Evolutionary conservation across 2,888 invertebrate genomes (phyloP).

Genomic region (Nephrotoma guestfalica): DNA sequence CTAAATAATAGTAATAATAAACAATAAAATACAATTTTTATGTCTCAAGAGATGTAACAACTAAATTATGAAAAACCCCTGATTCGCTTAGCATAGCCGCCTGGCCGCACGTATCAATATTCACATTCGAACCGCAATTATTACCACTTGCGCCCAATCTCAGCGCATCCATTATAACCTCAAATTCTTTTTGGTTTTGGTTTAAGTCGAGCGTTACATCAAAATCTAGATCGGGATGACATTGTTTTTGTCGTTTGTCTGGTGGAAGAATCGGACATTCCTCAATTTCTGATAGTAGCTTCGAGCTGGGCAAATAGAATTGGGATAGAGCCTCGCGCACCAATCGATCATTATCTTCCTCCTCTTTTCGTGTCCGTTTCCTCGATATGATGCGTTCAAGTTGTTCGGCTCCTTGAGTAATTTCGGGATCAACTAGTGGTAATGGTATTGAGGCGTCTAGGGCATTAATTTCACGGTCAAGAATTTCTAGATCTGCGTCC

Average conservation of each 20-base stretch:
- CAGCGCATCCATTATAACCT: constrained; percentile 33
- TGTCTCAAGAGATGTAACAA: constrained; percentile 32
- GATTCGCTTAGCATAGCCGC: constrained; percentile 47
- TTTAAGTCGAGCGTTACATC: constrained; percentile 17
- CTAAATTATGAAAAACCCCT: constrained; percentile 30
- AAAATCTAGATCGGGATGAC: constrained; percentile 16
- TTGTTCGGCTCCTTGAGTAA: constrained; percentile 32
- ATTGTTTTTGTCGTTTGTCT: constrained; percentile 17
- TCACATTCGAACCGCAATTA: constrained; percentile 19
- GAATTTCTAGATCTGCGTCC: constrained; percentile 32
- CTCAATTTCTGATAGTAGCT: constrained; percentile 50
- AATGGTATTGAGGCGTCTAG: constrained; percentile 33
- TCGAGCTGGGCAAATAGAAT: constrained; percentile 54
- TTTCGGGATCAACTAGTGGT: constrained; percentile 32
- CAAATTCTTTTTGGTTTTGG: constrained; percentile 34
- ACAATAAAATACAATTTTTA: constrained; percentile 18
- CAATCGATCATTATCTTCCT: constrained; percentile 49
- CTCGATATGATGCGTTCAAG: constrained; percentile 29
- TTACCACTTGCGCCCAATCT: constrained; percentile 28
- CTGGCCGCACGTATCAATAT: constrained; percentile 42
- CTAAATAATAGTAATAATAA: neutral
- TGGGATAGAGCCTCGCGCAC: constrained; percentile 56
- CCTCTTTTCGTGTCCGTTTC: constrained; percentile 36
- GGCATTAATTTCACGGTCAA: constrained; percentile 32
- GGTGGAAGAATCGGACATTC: constrained; percentile 34